Base-by-base conservation (phyloP, 2,888 invertebrate genomes). In the Macaria liturata region DNA sequence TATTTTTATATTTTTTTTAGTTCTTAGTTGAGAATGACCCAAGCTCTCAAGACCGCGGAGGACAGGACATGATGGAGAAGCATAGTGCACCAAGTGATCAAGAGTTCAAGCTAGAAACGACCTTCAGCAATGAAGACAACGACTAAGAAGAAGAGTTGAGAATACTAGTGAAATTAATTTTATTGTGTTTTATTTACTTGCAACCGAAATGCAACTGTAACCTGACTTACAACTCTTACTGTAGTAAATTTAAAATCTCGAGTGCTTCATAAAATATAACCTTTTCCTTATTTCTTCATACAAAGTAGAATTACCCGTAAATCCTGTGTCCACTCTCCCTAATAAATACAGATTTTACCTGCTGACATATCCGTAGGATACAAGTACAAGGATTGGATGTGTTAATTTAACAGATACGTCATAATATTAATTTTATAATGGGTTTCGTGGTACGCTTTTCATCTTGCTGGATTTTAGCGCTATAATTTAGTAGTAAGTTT, bases 341-440 rank as follows among this genome's bases (percentile, higher is more conserved):
- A 54, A 59, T 59, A 59, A 54, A 59, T 59, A 54, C 39, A 32
- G 49, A 43, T n/a, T 50, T 44, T 9, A 43, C n/a, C 46, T 40
- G 37, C 44, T 37, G 37, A 54, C 54, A 50, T 54, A 59, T 54
- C 50, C 54, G 39, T 20, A 7, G 50, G 50, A 50, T 50, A 47
- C 54, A 20, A 1, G 39, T 53, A 44, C 34, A 30, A 37, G 6
- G 42, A 8, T 5, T 42, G 2, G 9, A 5, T 42, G 42, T 9
- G 34, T 6, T 37, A 6, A 37, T 37, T 42, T 42, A 1, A n/a
- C 9, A n/a, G 42, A 42, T n/a, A 42, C 9, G 9, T n/a, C 20
- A 20, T 20, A 20, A 20, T 20, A 20, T 20, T 20, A 20, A 1
- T 20, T 20, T 1, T 20, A 20, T 20, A 20, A 20, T 20, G 20